Percentiles rank a stretch among this genome's conserved stretches.
phyloP scores from a whole-genome alignment of 2,888 invertebrate species.

The Ephialtes manifestator region DNA sequence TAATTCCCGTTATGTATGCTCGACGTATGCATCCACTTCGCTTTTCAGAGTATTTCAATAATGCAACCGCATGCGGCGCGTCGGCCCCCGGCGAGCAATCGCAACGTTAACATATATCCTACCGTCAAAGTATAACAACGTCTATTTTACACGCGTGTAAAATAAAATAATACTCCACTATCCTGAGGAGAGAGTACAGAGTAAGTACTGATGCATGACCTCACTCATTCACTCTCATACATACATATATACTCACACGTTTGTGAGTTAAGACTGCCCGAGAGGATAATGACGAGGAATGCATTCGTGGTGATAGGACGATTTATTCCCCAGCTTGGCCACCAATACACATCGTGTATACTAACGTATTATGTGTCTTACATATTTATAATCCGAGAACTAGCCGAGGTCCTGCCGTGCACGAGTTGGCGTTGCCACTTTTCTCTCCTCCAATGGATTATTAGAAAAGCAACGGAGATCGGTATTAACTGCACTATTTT shows the following conservation, averaged over 20 bases:
- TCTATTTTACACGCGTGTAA: constrained; percentile 53
- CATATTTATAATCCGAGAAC: constrained; percentile 24
- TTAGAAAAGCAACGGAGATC: neutral
- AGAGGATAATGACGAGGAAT: constrained; percentile 57
- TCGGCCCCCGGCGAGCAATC: constrained; percentile 43
- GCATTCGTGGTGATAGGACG: constrained; percentile 50
- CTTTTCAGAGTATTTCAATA: constrained; percentile 35
- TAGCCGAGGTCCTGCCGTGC: constrained; percentile 1
- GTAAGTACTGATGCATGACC: constrained; percentile 50
- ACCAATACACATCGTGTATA: constrained; percentile 3
- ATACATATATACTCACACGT: constrained; percentile 20
- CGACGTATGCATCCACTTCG: constrained; percentile 14
- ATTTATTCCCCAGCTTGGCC: constrained; percentile 46
- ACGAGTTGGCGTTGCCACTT: neutral
- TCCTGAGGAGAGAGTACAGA: constrained; percentile 27
- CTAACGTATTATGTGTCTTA: constrained; percentile 31
- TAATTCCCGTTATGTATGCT: constrained; percentile 6
- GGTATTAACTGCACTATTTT: neutral
- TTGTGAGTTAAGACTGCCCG: constrained; percentile 20
- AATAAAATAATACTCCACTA: constrained; percentile 40
- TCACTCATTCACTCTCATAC: constrained; percentile 23
- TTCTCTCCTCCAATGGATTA: constrained; percentile 19
- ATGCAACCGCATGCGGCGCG: constrained; percentile 28
- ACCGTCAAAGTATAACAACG: constrained; percentile 29
- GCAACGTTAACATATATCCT: constrained; percentile 41